A percentile compares a stretch with the other conserved stretches of the same genome.
Evolutionary conservation across 2,888 invertebrate species (phyloP).

Genomic region (Galeopsomyia nigrocyanea): DNA sequence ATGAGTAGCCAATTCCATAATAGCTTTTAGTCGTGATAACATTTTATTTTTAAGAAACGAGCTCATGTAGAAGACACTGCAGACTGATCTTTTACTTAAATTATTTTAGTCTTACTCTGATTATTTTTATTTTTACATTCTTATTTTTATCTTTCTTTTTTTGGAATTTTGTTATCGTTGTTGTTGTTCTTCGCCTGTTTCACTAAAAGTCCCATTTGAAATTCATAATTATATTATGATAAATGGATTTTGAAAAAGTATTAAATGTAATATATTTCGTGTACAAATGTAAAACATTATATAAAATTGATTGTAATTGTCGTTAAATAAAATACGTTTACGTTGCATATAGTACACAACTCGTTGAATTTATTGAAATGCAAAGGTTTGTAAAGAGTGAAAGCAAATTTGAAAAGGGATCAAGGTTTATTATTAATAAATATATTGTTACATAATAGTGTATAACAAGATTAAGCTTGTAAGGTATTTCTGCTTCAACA

Average conservation of each 20-base stretch:
- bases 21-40: too few species aligned
- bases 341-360: constrained; percentile 23
- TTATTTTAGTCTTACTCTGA: neutral
- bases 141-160: constrained; percentile 27
- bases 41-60: constrained; percentile 7
- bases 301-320: constrained; percentile 27
- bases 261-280: constrained; percentile 34
- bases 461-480: constrained; percentile 30
- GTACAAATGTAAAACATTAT: constrained; percentile 42
- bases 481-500: constrained; percentile 32
- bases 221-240: constrained; percentile 20
- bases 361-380: neutral
- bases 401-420: neutral
- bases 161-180: constrained; percentile 25
- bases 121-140: constrained; percentile 28
- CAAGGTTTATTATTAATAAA: neutral
- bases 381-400: constrained; percentile 1
- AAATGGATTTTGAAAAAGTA: constrained; percentile 19
- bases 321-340: constrained; percentile 41
- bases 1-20: too few species aligned
- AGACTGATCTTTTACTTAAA: constrained; percentile 41
- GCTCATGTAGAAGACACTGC: neutral
- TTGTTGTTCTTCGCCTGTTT: constrained; percentile 18
- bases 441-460: constrained; percentile 34
- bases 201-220: constrained; percentile 18